A percentile compares a stretch with the other conserved stretches of the same genome.
These are phyloP conservation scores for Neuroscelio doddi DNA, from an alignment of 2,888 invertebrate genomes.

Conservation along the genomic window DNA sequence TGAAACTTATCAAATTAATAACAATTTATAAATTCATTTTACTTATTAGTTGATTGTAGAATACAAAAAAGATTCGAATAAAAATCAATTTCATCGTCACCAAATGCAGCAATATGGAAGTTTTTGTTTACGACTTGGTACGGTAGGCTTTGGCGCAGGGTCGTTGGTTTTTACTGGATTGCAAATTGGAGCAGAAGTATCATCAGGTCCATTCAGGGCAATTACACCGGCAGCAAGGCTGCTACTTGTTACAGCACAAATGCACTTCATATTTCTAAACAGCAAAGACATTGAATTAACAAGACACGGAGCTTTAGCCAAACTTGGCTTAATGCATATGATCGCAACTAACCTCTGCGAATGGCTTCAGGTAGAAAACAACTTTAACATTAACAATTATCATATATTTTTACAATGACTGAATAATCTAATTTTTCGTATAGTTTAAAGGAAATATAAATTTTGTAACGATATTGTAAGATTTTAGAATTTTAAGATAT, in stretches of 20 bases:
- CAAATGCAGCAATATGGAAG: slow-evolving; percentile 81
- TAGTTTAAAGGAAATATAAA: too few relatives aligned
- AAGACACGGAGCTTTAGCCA: slow-evolving; percentile 80
- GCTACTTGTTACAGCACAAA: slow-evolving; percentile 89
- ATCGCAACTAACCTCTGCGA: slow-evolving; percentile 94
- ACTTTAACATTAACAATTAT: too few relatives aligned
- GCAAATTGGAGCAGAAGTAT: slow-evolving; percentile 76
- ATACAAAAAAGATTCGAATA: slow-evolving; percentile 23
- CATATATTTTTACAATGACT: too few relatives aligned
- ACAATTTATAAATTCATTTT: too few relatives aligned
- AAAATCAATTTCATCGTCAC: slow-evolving; percentile 38
- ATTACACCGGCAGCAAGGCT: slow-evolving; percentile 88
- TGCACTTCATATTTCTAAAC: slow-evolving; percentile 95
- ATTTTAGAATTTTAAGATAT: too few relatives aligned
- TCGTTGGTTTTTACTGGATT: slow-evolving; percentile 82
- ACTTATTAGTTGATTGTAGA: slow-evolving; percentile 28
- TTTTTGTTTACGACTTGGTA: slow-evolving; percentile 89
- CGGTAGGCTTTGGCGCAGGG: slow-evolving; percentile 76
- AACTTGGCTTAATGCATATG: slow-evolving; percentile 96
- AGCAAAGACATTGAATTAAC: slow-evolving; percentile 83
- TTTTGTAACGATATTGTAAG: too few relatives aligned
- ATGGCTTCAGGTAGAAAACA: slow-evolving; percentile 83
- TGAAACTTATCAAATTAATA: too few relatives aligned
- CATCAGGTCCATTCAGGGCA: slow-evolving; percentile 74
- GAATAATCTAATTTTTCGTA: too few relatives aligned